Percentiles rank a stretch among this genome's conserved stretches.
Conservation (phyloP, 2,113 vertebrate species). For the Mola mola region DNA sequence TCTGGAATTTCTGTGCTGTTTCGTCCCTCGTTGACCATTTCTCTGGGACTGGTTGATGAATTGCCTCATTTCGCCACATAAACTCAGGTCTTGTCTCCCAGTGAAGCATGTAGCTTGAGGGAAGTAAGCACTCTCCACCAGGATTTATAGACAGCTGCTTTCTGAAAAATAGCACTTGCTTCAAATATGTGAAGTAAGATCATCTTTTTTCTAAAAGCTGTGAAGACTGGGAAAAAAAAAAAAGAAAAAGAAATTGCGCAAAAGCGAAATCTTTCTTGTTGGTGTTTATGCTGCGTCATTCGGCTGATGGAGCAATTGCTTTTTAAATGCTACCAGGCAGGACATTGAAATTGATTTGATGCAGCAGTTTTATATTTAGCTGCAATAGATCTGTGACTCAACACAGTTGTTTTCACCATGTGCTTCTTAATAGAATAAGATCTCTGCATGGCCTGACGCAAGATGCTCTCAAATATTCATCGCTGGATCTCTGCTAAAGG, state of each 20-base stretch:
- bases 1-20: constrained; percentile 56
- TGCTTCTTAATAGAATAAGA: no score
- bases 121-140: constrained; percentile 17
- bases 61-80: constrained; percentile 65
- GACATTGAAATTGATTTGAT: constrained; percentile 51
- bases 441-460: no score
- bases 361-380: constrained; percentile 52
- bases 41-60: constrained; percentile 62
- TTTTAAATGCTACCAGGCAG: constrained; percentile 46
- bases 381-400: constrained; percentile 26
- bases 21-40: constrained; percentile 57
- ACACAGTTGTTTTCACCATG: constrained; percentile 27
- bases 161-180: constrained; percentile 43
- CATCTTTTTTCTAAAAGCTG: constrained; percentile 36
- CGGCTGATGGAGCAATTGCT: constrained; percentile 43
- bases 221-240: neutral
- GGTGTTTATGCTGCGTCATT: constrained; percentile 44
- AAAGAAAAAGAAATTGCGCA: neutral
- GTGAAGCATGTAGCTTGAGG: constrained; percentile 44
- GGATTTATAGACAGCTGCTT: constrained; percentile 56
- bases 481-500: no score
- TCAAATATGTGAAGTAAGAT: constrained; percentile 44
- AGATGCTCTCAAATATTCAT: no score
- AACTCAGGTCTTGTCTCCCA: constrained; percentile 60
- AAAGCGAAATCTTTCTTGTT: constrained; percentile 27